These are phyloP conservation scores for Neogale vison DNA, from an alignment of 2,113 vertebrate species.

Conservation along the genomic window DNA sequence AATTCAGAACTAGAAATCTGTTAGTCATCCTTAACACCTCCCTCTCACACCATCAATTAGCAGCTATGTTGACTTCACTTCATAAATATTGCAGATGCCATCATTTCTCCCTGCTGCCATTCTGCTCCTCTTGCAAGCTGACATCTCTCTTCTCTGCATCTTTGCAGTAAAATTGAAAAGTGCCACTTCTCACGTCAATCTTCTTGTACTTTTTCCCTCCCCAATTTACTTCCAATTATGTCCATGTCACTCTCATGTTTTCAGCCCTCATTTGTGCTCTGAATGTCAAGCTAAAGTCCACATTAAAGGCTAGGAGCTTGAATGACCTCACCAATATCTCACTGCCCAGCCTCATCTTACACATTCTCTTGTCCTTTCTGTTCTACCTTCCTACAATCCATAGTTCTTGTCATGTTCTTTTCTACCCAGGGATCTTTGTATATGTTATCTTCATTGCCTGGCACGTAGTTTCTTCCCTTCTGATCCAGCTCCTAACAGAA, in stretches of 20 bases:
- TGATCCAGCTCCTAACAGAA: background rate
- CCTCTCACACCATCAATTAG: background rate
- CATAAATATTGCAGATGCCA: background rate
- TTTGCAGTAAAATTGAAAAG: background rate
- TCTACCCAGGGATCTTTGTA: background rate
- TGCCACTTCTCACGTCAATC: background rate
- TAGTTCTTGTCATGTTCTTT: background rate
- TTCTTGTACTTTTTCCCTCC: background rate
- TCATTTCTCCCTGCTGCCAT: background rate
- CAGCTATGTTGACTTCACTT: background rate
- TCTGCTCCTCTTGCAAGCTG: background rate
- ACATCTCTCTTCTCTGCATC: background rate
- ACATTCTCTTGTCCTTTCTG: background rate
- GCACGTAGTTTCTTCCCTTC: background rate
- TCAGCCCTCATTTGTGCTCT: background rate
- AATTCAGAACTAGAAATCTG: background rate
- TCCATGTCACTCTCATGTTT: background rate
- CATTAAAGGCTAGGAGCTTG: background rate
- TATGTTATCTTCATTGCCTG: background rate
- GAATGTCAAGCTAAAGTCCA: background rate
- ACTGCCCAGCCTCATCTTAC: background rate
- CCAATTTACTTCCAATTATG: background rate
- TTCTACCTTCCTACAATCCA: background rate
- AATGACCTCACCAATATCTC: background rate
- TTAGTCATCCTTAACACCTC: background rate